Base-by-base conservation (phyloP, 2,797 vertebrate genomes). In the Capromys pilorides region DNA sequence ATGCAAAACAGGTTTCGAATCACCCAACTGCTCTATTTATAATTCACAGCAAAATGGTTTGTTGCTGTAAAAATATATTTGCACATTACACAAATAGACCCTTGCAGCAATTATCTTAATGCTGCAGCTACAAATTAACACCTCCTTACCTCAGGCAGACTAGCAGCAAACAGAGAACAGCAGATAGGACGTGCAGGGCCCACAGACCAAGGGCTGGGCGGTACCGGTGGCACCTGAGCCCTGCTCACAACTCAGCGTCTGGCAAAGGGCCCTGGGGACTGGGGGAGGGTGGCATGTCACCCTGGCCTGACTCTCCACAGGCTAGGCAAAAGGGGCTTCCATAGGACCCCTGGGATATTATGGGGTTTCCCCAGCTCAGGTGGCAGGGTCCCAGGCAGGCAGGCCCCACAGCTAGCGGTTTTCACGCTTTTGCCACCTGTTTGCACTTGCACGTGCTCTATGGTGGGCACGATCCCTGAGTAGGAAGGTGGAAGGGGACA, bases 41-140 rank as follows among this genome's bases (percentile, higher is more conserved):
- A 85, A 90, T 79, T 94, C 94, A 92, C 1, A 77, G 86, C 90
- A 83, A 94, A 95, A 83, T 3, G 85, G 95, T 80, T 84, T 93
- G 94, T 92, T 93, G 95, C 93, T 93, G 26, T 92, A 82, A 96
- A 96, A 93, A 77, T 78, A 66, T 61, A 88, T 78, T 91, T 86
- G 94, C 96, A 88, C 88, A 6, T 95, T 45, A 89, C 82, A 95
- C 73, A 90, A 82, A 94, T 0, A 96, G 88, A 90, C 69, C 86
- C 90, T 86, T 33, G 0, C 7, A 9, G 92, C 73, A 90, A 90
- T 95, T 84, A 92, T 61, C 85, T 59, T 88, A 86, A 93, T 18
- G 88, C 45, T 2, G 67, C 3, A 12, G 75, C 73, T 89, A 41
- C 91, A 85, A 82, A 94, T 82, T 13, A 82, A 67, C 61, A 79